Evolutionary conservation across 2,888 invertebrate genomes (phyloP), one percentile per base, ranked within the genome.

Genomic region (Xanthostigma xanthostigma): DNA sequence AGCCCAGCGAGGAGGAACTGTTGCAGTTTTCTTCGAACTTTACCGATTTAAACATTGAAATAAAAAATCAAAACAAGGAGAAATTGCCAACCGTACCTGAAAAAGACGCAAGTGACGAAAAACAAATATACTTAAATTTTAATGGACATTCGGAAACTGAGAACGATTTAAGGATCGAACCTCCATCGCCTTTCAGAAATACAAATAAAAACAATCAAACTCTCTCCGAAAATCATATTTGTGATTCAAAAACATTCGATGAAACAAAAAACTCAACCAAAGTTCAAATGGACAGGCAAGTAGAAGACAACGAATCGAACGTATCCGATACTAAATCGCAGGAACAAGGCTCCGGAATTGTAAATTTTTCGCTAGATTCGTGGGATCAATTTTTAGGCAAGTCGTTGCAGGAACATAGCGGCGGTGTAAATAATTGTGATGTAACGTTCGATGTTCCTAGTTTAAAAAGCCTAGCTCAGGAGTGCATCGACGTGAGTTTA

Each of bases 11-110:
- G 54, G 72, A 72, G 55, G 73, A 73, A 55, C 53, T 70, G n/a
- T 53, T 73, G 34, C 71, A 73, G 8, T 74, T 74, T 55, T 74
- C 74, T 0, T 73, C 74, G 0, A 73, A 74, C 54, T 74, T 74
- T 50, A 71, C 70, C 51, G 72, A 72, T 38, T 49, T 51, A 39
- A 52, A 52, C 13, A 34, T 17, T 12, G 48, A 48, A 42, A 41
- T 46, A 11, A 13, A 12, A 33, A 46, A 17, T 35, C 14, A 13
- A 11, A 33, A 40, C 9, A 40, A 39, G 10, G 36, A 13, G 9
- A 36, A 14, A 6, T 11, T 33, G 11, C n/a, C 37, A 11, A 33
- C n/a, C 8, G 35, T 44, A 17, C 44, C 44, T 44, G 44, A 44
- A 44, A 34, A 17, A n/a, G 27, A 27, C 27, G 27, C 27, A 6